A percentile compares a stretch with the other conserved stretches of the same genome.
Evolutionary conservation across 2,888 invertebrate genomes (phyloP).

Genomic region (Antitype chi): DNA sequence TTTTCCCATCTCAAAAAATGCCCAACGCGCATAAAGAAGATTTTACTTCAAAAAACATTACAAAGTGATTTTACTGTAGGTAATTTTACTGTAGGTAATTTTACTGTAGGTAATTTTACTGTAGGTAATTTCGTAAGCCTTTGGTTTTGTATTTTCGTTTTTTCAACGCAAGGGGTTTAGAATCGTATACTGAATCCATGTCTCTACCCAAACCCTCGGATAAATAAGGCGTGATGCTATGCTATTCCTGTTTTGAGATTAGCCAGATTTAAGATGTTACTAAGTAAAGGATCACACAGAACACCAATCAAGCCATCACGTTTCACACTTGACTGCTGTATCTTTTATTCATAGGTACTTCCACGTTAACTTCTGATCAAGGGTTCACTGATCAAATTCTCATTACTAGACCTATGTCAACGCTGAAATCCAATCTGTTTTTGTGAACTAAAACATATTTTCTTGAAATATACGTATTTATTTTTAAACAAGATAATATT

Average conservation of each 20-base stretch:
- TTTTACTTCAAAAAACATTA: no score
- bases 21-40: no score
- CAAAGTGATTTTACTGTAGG: no score
- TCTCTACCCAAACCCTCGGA: not conserved
- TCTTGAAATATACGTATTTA: not conserved
- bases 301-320: constrained; percentile 46
- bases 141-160: no score
- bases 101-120: no score
- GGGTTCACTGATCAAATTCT: constrained; percentile 44
- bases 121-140: no score
- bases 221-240: not conserved
- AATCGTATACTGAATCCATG: no score
- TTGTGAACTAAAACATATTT: constrained; percentile 7
- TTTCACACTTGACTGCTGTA: constrained; percentile 45
- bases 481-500: not conserved
- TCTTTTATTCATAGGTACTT: constrained; percentile 52
- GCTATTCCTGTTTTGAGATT: not conserved
- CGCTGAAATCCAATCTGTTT: constrained; percentile 37
- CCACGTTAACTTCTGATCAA: constrained; percentile 34
- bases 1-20: no score
- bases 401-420: constrained; percentile 34
- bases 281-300: constrained; percentile 15
- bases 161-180: no score
- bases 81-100: no score
- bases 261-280: not conserved